Percentiles rank a stretch among this genome's conserved stretches.
phyloP scores from a whole-genome alignment of 1,140 invertebrate species.

The Parapsyche elsis region DNA sequence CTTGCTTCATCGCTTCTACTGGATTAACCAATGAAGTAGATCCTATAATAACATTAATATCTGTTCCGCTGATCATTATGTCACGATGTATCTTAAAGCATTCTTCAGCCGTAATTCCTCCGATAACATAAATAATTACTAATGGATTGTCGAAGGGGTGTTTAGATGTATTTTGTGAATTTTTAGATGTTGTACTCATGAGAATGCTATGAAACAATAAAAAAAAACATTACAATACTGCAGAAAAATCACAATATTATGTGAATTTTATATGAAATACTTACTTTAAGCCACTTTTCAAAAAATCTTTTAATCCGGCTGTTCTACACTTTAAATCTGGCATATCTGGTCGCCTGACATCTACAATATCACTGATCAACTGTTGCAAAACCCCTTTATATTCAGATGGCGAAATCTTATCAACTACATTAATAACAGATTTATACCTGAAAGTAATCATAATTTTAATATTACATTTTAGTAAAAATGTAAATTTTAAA shows the following conservation, averaged over 20 bases:
- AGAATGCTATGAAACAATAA: constrained; percentile 59
- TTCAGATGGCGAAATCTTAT: constrained; percentile 61
- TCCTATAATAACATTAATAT: constrained; percentile 63
- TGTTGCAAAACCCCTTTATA: constrained; percentile 68
- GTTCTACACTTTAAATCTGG: constrained; percentile 66
- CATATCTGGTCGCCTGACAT: constrained; percentile 65
- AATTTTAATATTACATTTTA: constrained; percentile 12
- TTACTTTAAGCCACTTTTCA: constrained; percentile 62
- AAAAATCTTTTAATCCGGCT: constrained; percentile 65
- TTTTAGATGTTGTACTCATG: constrained; percentile 59
- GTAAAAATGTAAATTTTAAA: constrained; percentile 1
- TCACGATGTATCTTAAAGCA: constrained; percentile 63
- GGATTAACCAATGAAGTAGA: constrained; percentile 62
- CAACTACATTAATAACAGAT: constrained; percentile 62
- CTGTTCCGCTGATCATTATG: constrained; percentile 65
- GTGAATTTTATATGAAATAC: constrained; percentile 24
- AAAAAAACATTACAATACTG: constrained; percentile 10
- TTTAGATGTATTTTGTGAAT: constrained; percentile 53
- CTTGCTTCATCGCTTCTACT: constrained; percentile 62
- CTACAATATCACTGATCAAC: constrained; percentile 67
- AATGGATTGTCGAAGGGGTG: constrained; percentile 70
- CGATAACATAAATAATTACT: constrained; percentile 71
- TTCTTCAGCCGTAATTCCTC: constrained; percentile 72
- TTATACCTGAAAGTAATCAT: constrained; percentile 60
- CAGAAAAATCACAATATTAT: constrained; percentile 10